Evolutionary conservation across 1,140 invertebrate species (phyloP), one percentile per base, ranked within the genome.

Genomic region (Caenorhabditis latens): DNA sequence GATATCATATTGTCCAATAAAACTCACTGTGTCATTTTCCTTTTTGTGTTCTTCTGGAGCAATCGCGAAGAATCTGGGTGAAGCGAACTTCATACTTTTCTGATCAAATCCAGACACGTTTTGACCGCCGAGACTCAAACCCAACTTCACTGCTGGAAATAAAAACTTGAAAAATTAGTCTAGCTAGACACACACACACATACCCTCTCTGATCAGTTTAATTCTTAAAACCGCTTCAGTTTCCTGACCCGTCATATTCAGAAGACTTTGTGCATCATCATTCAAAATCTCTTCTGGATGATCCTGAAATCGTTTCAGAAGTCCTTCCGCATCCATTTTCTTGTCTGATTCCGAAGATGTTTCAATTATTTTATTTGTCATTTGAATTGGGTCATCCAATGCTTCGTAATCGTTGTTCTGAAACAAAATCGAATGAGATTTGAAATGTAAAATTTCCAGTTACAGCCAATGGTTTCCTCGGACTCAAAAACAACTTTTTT

Each of bases 51-150:
- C 87, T 43, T 90, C 87, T 9, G 89, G 87, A 58, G 90, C 61
- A 2, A 90, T 55, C 19, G 86, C 63, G 85, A 90, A 83, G n/a
- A 90, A 84, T 53, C 88, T 48, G 11, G 89, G 89, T 42, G 89
- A 89, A 48, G 85, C 75, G 46, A 89, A 67, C 71, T 89, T 89
- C 63, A 89, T 16, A 46, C 67, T 89, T 53, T 89, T 89, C 19
- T 89, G 32, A 65, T 89, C 89, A 48, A 89, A 89, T 16, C 82
- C 79, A 11, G 50, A 65, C 7, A 89, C 83, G 55, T 89, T 89
- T 48, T 86, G 32, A 9, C 89, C 89, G 0, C 46, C 55, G 8
- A 89, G 42, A 16, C 21, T 53, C 46, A 89, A 24, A 6, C 87
- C 84, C 7, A 89, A 32, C 58, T 88, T 88, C 7, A 88, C 86